Conservation (phyloP, 2,797 vertebrate genomes). For the Labroides dimidiatus region DNA sequence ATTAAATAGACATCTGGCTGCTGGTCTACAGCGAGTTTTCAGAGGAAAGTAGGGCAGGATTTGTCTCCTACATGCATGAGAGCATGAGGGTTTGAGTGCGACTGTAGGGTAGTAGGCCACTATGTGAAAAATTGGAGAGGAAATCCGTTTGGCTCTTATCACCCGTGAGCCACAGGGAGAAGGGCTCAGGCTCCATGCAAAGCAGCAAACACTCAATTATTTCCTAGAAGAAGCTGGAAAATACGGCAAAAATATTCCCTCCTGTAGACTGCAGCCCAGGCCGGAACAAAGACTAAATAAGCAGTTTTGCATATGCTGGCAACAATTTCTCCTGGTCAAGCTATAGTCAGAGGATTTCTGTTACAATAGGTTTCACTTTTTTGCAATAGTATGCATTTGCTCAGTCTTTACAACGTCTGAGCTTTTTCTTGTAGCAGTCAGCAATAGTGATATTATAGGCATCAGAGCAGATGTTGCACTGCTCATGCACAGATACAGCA, state of each 20-base stretch:
- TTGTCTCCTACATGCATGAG: slow-evolving; percentile 42
- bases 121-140: slow-evolving; percentile 32
- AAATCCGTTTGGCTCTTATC: slow-evolving; percentile 51
- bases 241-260: slow-evolving; percentile 40
- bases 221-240: slow-evolving; percentile 32
- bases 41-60: slow-evolving; percentile 59
- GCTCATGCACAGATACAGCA: not conserved
- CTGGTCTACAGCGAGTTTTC: slow-evolving; percentile 58
- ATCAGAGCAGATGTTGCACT: slow-evolving; percentile 24
- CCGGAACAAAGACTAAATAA: slow-evolving; percentile 19
- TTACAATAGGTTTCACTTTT: slow-evolving; percentile 30
- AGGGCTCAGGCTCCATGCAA: slow-evolving; percentile 16
- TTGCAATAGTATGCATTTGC: slow-evolving; percentile 54
- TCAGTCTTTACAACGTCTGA: slow-evolving; percentile 27
- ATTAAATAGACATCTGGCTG: slow-evolving; percentile 68
- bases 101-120: slow-evolving; percentile 62
- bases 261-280: slow-evolving; percentile 10
- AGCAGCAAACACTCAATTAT: slow-evolving; percentile 26
- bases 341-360: slow-evolving; percentile 53
- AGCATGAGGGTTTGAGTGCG: slow-evolving; percentile 26
- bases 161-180: slow-evolving; percentile 31
- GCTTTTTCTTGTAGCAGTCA: slow-evolving; percentile 32
- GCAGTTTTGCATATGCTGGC: slow-evolving; percentile 46
- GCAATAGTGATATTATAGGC: slow-evolving; percentile 34
- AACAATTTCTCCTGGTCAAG: slow-evolving; percentile 55